A percentile compares a stretch with the other conserved stretches of the same genome.
Conservation (phyloP, 1,140 invertebrate genomes). For the Hestina assimilis region DNA sequence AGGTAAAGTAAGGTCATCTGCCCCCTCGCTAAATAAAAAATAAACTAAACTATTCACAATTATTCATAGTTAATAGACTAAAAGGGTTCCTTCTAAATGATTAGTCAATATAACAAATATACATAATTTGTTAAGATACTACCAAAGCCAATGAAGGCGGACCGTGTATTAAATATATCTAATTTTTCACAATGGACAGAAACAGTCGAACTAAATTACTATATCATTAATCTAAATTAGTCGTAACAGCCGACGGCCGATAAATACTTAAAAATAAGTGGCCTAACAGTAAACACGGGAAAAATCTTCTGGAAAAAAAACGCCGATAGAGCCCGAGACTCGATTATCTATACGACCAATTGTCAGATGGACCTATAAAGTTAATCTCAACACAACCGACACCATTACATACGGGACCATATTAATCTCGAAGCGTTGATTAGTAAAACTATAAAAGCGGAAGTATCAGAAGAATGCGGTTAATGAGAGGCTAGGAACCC, state of each 20-base stretch:
- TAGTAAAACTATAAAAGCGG: constrained; percentile 78
- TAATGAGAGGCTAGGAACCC: constrained; percentile 72
- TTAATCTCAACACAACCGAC: constrained; percentile 65
- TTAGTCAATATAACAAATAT: too few species aligned
- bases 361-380: constrained; percentile 60
- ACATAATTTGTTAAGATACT: too few species aligned
- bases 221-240: constrained; percentile 51
- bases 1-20: too few species aligned
- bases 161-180: background rate
- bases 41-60: too few species aligned
- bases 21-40: too few species aligned
- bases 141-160: too few species aligned
- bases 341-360: constrained; percentile 49
- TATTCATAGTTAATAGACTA: too few species aligned
- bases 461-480: constrained; percentile 76
- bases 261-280: constrained; percentile 43
- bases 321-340: constrained; percentile 33
- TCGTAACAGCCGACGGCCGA: constrained; percentile 26
- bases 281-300: constrained; percentile 47
- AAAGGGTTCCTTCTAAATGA: too few species aligned
- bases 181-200: background rate
- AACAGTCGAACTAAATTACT: constrained; percentile 5
- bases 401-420: constrained; percentile 68
- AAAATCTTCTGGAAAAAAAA: constrained; percentile 44
- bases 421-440: constrained; percentile 75